phyloP scores from a whole-genome alignment of 92 coral and sea anemone species.

The Palythoa grandis region DNA sequence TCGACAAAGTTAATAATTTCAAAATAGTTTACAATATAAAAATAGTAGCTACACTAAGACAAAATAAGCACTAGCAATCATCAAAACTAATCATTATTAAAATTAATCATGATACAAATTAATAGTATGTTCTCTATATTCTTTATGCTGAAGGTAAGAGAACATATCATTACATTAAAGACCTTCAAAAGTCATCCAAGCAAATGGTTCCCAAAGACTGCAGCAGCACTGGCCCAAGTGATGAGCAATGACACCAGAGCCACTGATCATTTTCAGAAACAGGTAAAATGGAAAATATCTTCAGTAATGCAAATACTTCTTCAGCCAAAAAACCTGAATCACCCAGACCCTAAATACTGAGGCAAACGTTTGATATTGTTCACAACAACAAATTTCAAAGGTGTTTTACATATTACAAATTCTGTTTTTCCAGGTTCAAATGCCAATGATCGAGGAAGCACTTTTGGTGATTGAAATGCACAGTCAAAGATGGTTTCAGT shows the following conservation, averaged over 20 bases:
- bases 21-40: background rate
- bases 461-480: background rate
- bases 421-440: constrained; percentile 3
- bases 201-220: background rate
- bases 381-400: background rate
- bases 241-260: background rate
- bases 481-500: constrained; percentile 6
- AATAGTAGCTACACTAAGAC: background rate
- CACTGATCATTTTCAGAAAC: background rate
- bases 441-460: background rate
- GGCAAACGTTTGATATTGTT: background rate
- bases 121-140: background rate
- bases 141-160: background rate
- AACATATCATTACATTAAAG: background rate
- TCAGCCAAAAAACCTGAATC: background rate
- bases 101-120: background rate
- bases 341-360: background rate
- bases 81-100: background rate
- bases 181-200: background rate
- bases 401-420: background rate
- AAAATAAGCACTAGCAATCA: background rate
- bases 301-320: background rate
- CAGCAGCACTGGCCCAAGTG: constrained; percentile 1
- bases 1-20: background rate
- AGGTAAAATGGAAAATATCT: background rate